Evolutionary conservation across 2,797 vertebrate species (phyloP), one percentile per base, ranked within the genome.

Genomic region (Crocodylus rhombifer): DNA sequence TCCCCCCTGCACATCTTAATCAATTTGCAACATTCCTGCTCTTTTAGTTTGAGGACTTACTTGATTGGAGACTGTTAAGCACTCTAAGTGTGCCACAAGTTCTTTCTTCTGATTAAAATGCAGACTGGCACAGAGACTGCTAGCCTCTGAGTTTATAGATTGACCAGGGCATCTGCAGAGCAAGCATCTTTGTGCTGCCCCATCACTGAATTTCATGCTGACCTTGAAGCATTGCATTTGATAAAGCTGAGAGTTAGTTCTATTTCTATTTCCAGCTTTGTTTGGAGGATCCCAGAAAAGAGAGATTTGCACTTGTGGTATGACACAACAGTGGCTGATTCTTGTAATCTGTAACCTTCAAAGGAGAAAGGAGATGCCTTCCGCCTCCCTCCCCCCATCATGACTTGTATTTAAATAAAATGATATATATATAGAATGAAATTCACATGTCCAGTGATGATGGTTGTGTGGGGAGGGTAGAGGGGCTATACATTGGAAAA

Each of bases 91-190:
- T 96, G 89, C 81, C 92, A 93, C 86, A 79, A 94, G 83, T 85
- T 95, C 95, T 93, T 86, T 77, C 79, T 86, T 95, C 93, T 95
- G 92, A 96, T 97, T 94, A 96, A 95, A 96, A 92, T 95, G 92
- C 94, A 92, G 94, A 73, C 82, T 94, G 92, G 95, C 94, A 93
- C 93, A 87, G 86, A 96, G 95, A 95, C 93, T 94, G 95, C 96
- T 96, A 95, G 95, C 95, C 95, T 95, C 95, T 96, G 95, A 96
- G 95, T 96, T 96, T 97, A 97, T 96, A 94, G 96, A 97, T 95
- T 97, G 96, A 97, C 96, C 96, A 97, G 96, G 95, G 96, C 95
- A 97, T 95, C 94, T 97, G 96, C 96, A 95, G 83, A 96, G 96
- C 96, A 97, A 97, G 96, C 96, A 96, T 97, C 95, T 97, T 97